Base-by-base conservation (phyloP, 64 coral and sea anemone species). In the Catalaphyllia jardinei region DNA sequence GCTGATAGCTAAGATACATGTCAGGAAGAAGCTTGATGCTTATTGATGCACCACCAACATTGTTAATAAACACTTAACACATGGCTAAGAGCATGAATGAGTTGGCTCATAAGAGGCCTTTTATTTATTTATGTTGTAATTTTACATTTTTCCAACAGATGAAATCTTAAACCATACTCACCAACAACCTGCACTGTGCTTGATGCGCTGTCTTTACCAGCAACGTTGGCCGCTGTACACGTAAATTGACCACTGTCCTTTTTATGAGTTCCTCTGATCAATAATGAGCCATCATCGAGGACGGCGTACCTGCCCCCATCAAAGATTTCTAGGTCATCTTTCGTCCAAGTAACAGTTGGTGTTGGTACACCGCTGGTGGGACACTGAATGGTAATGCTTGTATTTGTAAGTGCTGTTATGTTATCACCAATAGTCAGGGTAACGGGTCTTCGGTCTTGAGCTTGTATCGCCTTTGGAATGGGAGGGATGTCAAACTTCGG, bases 151-250 rank as follows among this genome's bases (percentile, higher is more conserved):
- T 2, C 9, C n/a, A 69, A 69, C 33, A 1, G 33, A 1, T 35
- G 33, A 35, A 35, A 35, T 35, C 33, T 35, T 35, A 25, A 20
- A 20, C 29, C 16, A n/a, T 59, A 60, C 92, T 73, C 80, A 94
- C 93, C 93, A 79, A 91, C 76, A 57, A 88, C 62, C 33, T 75
- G 51, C 27, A 91, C 75, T 65, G 57, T 60, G 60, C 67, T 90
- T 61, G 74, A 76, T 73, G 62, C 63, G 12, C 76, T 87, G 20
- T 67, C 38, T 55, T 85, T 50, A 15, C 93, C 88, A 51, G 88
- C 81, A 61, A 91, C 74, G 42, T 87, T 94, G 24, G 73, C 60
- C 50, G 87, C 93, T 16, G 75, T 91, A 65, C 93, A 94, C 4
- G 50, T 90, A 29, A 91, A 94, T 28, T 13, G 39, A 11, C 81